phyloP scores from a whole-genome alignment of 2,888 invertebrate species.

The Lycocerus yunnanus region DNA sequence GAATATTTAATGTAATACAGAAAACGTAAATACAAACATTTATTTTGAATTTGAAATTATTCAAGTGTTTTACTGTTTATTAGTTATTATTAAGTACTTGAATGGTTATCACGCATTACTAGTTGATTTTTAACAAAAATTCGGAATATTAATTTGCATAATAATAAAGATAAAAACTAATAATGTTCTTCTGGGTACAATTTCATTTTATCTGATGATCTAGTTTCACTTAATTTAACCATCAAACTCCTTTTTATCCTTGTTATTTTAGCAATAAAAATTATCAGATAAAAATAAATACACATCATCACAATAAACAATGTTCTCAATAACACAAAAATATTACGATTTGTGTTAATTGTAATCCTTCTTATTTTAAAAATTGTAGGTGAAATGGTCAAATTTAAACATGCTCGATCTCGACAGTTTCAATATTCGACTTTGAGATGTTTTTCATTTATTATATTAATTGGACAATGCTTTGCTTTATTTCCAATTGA shows the following conservation, averaged over 20 bases:
- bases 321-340: background rate
- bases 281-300: background rate
- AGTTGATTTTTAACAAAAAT: background rate
- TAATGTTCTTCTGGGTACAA: background rate
- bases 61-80: background rate
- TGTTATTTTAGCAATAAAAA: background rate
- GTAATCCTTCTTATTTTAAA: background rate
- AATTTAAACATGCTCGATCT: background rate
- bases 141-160: background rate
- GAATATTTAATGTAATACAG: background rate
- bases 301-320: background rate
- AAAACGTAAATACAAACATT: background rate
- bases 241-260: background rate
- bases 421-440: background rate
- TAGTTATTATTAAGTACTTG: background rate
- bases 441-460: background rate
- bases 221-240: background rate
- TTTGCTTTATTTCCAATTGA: constrained; percentile 28
- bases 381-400: background rate
- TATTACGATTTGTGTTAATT: background rate
- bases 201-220: background rate
- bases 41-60: background rate
- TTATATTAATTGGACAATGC: constrained; percentile 25
- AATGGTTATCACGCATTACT: background rate
- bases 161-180: background rate